Base-by-base conservation (phyloP, 2,888 invertebrate species). In the Elysia crispata region DNA sequence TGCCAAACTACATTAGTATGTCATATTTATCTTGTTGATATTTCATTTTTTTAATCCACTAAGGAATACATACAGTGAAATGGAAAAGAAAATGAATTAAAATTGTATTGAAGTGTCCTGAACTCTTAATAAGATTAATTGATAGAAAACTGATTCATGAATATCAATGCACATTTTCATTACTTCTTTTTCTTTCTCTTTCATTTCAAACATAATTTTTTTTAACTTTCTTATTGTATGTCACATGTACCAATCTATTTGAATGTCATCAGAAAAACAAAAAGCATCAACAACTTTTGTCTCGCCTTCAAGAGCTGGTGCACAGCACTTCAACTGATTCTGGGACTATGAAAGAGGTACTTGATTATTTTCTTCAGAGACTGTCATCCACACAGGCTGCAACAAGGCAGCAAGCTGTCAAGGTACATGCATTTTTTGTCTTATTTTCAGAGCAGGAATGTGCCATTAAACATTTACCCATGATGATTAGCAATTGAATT, bases 281-380 rank as follows among this genome's bases (percentile, higher is more conserved):
- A n/a, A 95, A 96, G 78, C 95, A 96, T 84, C 95, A 96, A 11
- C 97, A 97, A 92, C 93, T 97, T 31, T 86, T 95, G 79, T 92
- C 93, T 0, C 95, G 95, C 89, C 92, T 95, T 69, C 94, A 95
- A 87, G 93, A 93, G 1, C 92, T 94, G 86, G 89, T 95, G 23
- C 94, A 93, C 86, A 94, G 93, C 89, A 91, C 92, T 74, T 93
- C 92, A 18, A 85, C 85, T 25, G 91, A 91, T 81, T 87, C 89
- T 23, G 86, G 88, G 79, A 93, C 95, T 54, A 96, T 97, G 69
- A 95, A 95, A 83, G 97, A 98, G 89, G 96, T 97, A 73, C 93
- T 98, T 77, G 96, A 96, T 90, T 98, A 98, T 93, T 96, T 98
- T 91, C 94, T 97, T 88, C 94, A 96, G 86, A 93, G 97, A 33